Conservation (phyloP, 2,888 invertebrate species). For the Ecliptopera silaceata region DNA sequence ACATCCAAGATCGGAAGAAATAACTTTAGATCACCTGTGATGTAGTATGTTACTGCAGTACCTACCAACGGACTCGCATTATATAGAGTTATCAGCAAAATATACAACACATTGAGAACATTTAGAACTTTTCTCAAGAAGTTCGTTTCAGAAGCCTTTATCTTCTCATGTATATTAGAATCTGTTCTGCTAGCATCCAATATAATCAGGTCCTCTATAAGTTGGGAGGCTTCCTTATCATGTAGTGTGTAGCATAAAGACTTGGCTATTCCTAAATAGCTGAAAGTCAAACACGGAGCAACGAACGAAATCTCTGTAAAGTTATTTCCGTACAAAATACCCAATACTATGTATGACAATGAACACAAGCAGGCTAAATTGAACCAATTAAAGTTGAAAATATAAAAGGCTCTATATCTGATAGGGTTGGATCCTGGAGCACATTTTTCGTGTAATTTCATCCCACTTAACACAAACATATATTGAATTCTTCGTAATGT, state of each 20-base stretch:
- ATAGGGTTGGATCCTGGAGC: not conserved
- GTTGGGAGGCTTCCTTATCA: slow-evolving; percentile 4
- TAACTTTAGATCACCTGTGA: slow-evolving; percentile 8
- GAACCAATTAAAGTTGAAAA: slow-evolving; percentile 19
- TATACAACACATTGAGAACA: slow-evolving; percentile 13
- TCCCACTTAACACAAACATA: slow-evolving; percentile 18
- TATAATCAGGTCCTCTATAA: slow-evolving; percentile 14
- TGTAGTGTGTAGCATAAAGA: slow-evolving; percentile 13
- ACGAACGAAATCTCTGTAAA: slow-evolving; percentile 31
- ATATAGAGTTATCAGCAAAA: slow-evolving; percentile 11
- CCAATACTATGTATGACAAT: not conserved
- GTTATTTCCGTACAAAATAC: slow-evolving; percentile 20
- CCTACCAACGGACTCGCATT: slow-evolving; percentile 7
- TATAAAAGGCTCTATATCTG: slow-evolving; percentile 5
- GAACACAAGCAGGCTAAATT: slow-evolving; percentile 20
- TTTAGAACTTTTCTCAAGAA: slow-evolving; percentile 9
- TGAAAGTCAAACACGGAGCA: slow-evolving; percentile 23
- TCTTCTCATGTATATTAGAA: no score
- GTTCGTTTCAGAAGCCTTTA: slow-evolving; percentile 5
- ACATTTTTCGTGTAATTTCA: slow-evolving; percentile 16
- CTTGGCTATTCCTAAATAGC: slow-evolving; percentile 7
- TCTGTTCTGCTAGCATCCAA: slow-evolving; percentile 1
- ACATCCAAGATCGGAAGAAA: slow-evolving; percentile 22
- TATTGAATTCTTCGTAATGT: slow-evolving; percentile 12
- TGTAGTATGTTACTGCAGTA: slow-evolving; percentile 10